A percentile compares a stretch with the other conserved stretches of the same genome.
Evolutionary conservation across 35 echinoderm and acorn worm genomes (phyloP).

Genomic region (Hemicentrotus pulcherrimus): DNA sequence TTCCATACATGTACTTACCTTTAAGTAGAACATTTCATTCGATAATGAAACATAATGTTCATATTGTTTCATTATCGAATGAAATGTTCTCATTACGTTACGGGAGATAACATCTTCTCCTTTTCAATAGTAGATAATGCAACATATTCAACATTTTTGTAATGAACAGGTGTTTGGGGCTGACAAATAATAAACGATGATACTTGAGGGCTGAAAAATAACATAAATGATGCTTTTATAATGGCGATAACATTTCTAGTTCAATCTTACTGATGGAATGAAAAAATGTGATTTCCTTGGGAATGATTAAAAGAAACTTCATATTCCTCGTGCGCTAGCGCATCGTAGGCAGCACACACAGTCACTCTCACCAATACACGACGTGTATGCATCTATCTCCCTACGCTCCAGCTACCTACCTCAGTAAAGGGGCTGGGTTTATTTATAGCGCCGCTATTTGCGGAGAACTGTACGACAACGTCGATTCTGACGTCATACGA

Average conservation of each 20-base stretch:
- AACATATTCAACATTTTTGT: neutral
- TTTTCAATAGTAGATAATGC: neutral
- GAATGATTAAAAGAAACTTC: neutral
- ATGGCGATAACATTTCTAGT: neutral
- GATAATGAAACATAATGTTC: too few species aligned
- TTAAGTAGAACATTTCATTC: too few species aligned
- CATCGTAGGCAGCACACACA: neutral
- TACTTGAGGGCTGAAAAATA: neutral
- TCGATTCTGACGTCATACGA: conserved; percentile 53
- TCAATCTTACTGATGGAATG: neutral
- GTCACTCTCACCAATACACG: neutral
- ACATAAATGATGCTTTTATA: neutral
- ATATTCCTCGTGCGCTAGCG: neutral
- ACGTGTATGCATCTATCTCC: conserved; percentile 1
- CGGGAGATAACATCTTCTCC: too few species aligned
- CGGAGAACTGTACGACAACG: conserved; percentile 29
- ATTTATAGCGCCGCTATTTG: conserved; percentile 53
- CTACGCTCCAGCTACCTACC: neutral
- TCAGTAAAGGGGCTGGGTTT: conserved; percentile 5
- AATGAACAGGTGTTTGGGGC: neutral
- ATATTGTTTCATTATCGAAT: too few species aligned
- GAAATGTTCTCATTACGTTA: too few species aligned
- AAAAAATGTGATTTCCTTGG: neutral
- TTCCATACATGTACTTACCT: too few species aligned
- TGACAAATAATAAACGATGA: too few species aligned